These are phyloP conservation scores for Cabera pusaria DNA, from an alignment of 2,888 invertebrate species.

Conservation along the genomic window DNA sequence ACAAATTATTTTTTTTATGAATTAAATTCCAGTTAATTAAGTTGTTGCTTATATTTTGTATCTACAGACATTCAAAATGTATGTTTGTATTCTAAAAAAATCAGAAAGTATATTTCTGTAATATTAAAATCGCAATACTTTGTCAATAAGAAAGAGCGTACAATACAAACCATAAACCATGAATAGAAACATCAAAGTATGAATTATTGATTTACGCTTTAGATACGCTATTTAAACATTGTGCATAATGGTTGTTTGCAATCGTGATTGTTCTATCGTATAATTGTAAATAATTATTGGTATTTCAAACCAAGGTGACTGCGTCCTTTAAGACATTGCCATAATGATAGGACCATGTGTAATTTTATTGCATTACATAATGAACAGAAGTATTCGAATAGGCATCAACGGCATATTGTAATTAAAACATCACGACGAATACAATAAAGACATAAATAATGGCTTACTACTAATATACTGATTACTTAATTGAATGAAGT, in stretches of 20 bases:
- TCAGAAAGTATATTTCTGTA: too few relatives aligned
- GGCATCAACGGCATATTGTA: conserved; percentile 25
- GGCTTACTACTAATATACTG: conserved; percentile 13
- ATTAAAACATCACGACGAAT: conserved; percentile 33
- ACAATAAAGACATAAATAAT: conserved; percentile 1
- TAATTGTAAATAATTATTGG: conserved; percentile 50
- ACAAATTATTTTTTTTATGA: too few relatives aligned
- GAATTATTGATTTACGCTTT: conserved; percentile 13
- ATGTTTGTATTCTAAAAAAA: too few relatives aligned
- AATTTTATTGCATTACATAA: conserved; percentile 34
- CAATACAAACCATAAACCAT: conserved; percentile 3
- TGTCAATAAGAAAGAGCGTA: conserved; percentile 15
- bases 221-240: conserved; percentile 19
- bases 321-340: conserved; percentile 41
- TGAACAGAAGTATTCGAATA: conserved; percentile 16
- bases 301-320: conserved; percentile 50
- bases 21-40: too few relatives aligned
- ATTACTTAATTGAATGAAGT: conserved; percentile 30
- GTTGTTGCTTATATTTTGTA: too few relatives aligned
- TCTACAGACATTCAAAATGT: too few relatives aligned
- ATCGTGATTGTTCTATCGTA: conserved; percentile 37
- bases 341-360: conserved; percentile 40
- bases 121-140: too few relatives aligned
- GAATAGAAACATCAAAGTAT: conserved; percentile 6
- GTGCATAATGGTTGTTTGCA: conserved; percentile 34